A percentile compares a stretch with the other conserved stretches of the same genome.
phyloP scores from a whole-genome alignment of 2,113 vertebrate species.

The Himantopus leucocephalus region DNA sequence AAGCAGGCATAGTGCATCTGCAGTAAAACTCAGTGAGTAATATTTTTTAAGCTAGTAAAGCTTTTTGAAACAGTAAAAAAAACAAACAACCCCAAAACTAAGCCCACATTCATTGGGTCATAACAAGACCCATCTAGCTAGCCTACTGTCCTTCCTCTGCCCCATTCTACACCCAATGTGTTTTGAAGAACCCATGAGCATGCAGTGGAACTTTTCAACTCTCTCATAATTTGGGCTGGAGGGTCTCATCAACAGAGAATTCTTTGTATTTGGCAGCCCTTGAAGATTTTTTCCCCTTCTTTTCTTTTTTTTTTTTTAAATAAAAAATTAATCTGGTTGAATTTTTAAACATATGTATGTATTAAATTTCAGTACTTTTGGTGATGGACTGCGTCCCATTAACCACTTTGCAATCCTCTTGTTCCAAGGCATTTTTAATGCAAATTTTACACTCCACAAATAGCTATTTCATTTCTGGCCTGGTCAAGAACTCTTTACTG shows the following conservation, averaged over 20 bases:
- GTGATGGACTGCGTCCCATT: background rate
- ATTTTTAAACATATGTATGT: background rate
- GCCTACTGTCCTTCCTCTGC: background rate
- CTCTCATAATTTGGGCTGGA: background rate
- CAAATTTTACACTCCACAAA: background rate
- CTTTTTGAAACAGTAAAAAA: background rate
- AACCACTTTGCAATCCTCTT: background rate
- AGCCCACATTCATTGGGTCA: fast-evolving
- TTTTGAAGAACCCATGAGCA: background rate
- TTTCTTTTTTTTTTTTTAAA: background rate
- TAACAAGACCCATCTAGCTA: background rate
- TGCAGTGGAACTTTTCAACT: background rate
- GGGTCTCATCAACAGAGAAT: background rate
- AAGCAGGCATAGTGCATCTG: background rate
- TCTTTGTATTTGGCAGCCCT: background rate
- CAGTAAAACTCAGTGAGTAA: background rate
- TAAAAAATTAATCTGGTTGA: background rate
- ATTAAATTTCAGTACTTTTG: background rate
- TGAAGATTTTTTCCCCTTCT: background rate
- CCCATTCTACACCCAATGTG: fast-evolving
- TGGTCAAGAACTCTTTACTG: background rate
- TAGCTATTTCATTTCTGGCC: background rate
- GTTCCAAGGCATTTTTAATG: background rate
- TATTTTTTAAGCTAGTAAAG: background rate
- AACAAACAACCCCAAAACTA: background rate